These are phyloP conservation scores for Caenorhabditis panamensis DNA, from an alignment of 2,888 invertebrate genomes.

Conservation along the genomic window DNA sequence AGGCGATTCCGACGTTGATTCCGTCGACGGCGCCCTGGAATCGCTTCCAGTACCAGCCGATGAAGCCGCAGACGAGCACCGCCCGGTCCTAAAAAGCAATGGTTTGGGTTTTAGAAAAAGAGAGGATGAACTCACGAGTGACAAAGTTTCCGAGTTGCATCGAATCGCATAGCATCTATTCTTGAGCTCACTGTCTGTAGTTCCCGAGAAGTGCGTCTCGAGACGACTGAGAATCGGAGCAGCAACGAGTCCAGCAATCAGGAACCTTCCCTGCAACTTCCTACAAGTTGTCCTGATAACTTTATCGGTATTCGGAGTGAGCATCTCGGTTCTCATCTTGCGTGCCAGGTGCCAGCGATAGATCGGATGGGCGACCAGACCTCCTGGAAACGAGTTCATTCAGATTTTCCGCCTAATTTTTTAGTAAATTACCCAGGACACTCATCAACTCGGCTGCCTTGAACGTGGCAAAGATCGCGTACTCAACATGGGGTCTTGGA, in stretches of 20 bases:
- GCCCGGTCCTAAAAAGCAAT: conserved; percentile 73
- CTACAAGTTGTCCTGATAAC: conserved; percentile 75
- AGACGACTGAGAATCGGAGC: conserved; percentile 70
- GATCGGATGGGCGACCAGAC: conserved; percentile 75
- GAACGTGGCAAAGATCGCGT: conserved; percentile 74
- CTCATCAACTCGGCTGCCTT: conserved; percentile 74
- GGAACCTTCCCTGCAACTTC: conserved; percentile 72
- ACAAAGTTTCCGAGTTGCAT: conserved; percentile 64
- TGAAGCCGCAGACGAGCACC: conserved; percentile 71
- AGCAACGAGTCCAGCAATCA: conserved; percentile 71
- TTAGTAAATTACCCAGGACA: conserved; percentile 69
- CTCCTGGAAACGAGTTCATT: conserved; percentile 66
- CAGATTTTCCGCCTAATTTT: not conserved
- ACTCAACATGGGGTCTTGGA: conserved; percentile 72
- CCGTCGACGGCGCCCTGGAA: conserved; percentile 80
- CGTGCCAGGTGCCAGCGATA: conserved; percentile 74
- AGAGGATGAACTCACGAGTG: conserved; percentile 60
- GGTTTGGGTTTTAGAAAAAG: not conserved
- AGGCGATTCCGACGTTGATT: conserved; percentile 75
- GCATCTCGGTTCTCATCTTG: conserved; percentile 70
- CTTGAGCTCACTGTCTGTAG: conserved; percentile 63
- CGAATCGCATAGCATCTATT: conserved; percentile 76
- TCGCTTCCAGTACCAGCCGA: conserved; percentile 81
- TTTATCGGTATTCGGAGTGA: conserved; percentile 78
- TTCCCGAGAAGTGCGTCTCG: conserved; percentile 49